Conservation (phyloP, 30 jellyfish, hydroid and myxozoan species). For the Cassiopea xamachana region DNA sequence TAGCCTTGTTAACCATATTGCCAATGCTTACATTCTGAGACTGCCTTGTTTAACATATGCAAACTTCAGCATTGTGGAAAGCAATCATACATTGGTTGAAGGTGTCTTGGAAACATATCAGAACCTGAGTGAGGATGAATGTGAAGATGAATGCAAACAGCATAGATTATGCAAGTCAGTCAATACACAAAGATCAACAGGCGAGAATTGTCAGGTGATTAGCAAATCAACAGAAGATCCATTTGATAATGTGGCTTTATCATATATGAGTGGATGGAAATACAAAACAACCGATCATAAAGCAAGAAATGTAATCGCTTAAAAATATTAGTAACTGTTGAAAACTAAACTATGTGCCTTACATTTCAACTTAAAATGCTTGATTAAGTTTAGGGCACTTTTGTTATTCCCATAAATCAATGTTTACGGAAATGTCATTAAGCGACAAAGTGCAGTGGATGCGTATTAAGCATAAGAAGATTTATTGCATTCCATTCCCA, state of each 20-base stretch:
- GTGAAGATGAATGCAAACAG: slow-evolving; percentile 16
- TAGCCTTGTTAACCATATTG: background rate
- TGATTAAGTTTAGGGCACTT: no score
- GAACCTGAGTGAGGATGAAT: background rate
- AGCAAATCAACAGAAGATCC: slow-evolving; percentile 26
- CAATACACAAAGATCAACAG: background rate
- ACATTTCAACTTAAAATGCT: background rate
- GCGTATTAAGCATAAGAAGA: background rate
- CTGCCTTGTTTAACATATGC: slow-evolving; percentile 25
- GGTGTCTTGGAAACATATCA: background rate
- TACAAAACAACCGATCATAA: slow-evolving; percentile 18
- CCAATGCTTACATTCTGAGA: slow-evolving; percentile 5
- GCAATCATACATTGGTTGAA: background rate
- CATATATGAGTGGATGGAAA: slow-evolving; percentile 20
- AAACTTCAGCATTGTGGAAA: slow-evolving; percentile 22
- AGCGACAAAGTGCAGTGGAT: no score
- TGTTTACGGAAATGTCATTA: no score
- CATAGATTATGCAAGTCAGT: slow-evolving; percentile 24
- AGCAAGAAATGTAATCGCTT: slow-evolving; percentile 5
- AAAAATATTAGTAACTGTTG: background rate
- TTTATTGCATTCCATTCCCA: background rate
- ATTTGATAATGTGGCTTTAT: background rate
- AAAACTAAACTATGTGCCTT: background rate
- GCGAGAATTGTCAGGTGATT: slow-evolving; percentile 10
- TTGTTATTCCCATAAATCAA: no score